Base-by-base conservation (phyloP, 2,113 vertebrate species). In the Hippopotamus amphibius region DNA sequence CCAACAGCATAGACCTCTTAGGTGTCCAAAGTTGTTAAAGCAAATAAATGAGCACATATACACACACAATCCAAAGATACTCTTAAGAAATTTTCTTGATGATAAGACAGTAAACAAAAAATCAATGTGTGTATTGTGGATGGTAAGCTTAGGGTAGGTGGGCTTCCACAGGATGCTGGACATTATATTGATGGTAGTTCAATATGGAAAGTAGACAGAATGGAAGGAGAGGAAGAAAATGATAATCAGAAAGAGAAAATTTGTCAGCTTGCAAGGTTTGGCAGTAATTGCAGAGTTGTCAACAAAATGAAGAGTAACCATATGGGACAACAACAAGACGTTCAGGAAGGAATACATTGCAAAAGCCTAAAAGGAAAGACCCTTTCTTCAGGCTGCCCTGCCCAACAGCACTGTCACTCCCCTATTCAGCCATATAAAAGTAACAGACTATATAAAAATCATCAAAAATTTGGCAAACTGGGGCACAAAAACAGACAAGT, bases 111-210 rank as follows among this genome's bases (percentile, higher is more conserved):
- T 50, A 48, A 94, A 61, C 43, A 82, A 46, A 24, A 68, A 48
- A 43, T 33, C 30, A 50, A 11, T 13, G 83, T 2, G 5, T 43
- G 63, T 46, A 24, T 2, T 43, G 2, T 37, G 43, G 24, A 59
- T 30, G 46, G 46, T 37, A 63, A 24, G 24, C 4, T 24, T 74
- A 61, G 57, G 24, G 8, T 14, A 21, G 37, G 28, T 13, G 28
- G 48, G 28, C 63, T 66, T 50, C 68, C 24, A 8, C 24, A 26
- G 5, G 22, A 7, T 24, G 0, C 2, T 0, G 4, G 43, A 3
- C 19, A 10, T 37, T 30, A 50, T 48, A 48, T 0, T 41, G 50
- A 80, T 79, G 69, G n/a, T 26, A 71, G 33, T 65, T 48, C 28
- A 48, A 6, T 55, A 37, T 33, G 5, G 9, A 80, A n/a, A 6